Evolutionary conservation across 2,888 invertebrate genomes (phyloP).

Genomic region (Falcaria lacertinaria): DNA sequence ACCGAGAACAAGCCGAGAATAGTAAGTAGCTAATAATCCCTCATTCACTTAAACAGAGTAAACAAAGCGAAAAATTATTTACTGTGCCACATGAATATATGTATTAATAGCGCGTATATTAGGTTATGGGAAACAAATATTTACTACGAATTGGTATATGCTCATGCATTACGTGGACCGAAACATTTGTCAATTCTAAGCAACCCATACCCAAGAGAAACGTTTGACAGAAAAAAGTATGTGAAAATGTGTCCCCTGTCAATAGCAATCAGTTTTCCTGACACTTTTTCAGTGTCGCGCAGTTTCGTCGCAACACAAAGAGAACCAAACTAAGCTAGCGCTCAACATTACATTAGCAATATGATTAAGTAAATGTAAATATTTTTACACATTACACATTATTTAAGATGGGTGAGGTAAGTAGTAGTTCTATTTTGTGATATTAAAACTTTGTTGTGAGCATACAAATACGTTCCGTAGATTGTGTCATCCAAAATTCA

Average conservation of each 20-base stretch:
- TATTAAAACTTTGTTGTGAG: background rate
- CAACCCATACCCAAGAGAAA: too few species aligned
- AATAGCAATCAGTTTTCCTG: too few species aligned
- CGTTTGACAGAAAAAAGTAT: too few species aligned
- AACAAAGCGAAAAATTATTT: slow-evolving; percentile 32
- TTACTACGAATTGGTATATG: background rate
- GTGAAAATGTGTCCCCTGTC: too few species aligned
- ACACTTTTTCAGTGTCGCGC: too few species aligned
- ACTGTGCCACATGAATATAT: background rate
- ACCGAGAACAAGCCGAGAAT: slow-evolving; percentile 25
- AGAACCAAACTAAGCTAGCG: too few species aligned
- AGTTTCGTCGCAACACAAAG: too few species aligned
- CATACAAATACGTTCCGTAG: too few species aligned
- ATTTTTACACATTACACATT: background rate
- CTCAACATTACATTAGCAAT: too few species aligned
- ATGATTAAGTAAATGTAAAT: too few species aligned
- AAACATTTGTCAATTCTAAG: too few species aligned
- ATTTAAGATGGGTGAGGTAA: background rate
- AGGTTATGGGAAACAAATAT: background rate
- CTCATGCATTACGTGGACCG: background rate
- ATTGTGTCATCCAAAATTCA: too few species aligned
- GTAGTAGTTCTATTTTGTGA: background rate
- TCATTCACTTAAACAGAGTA: slow-evolving; percentile 39
- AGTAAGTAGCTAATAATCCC: slow-evolving; percentile 39
- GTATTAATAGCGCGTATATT: background rate